Percentiles rank a stretch among this genome's conserved stretches.
phyloP scores from a whole-genome alignment of 2,888 invertebrate genomes.

The Thyatira batis region DNA sequence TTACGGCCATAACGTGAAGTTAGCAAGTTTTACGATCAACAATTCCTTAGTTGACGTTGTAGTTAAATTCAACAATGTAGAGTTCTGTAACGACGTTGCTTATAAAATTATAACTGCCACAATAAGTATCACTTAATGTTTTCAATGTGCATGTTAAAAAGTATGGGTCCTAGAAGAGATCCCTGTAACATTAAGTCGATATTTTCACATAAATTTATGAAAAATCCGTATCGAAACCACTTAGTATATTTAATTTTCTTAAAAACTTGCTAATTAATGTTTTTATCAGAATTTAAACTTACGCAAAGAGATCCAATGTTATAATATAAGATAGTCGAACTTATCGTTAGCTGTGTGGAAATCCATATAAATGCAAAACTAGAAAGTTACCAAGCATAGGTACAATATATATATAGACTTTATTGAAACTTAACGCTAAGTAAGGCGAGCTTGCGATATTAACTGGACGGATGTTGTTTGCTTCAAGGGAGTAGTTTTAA shows the following conservation, averaged over 20 bases:
- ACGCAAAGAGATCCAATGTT: not conserved
- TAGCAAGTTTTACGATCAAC: slow-evolving; percentile 33
- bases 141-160: not conserved
- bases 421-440: slow-evolving; percentile 1
- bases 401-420: not conserved
- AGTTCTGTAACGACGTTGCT: not conserved
- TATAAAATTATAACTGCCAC: not conserved
- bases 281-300: not conserved
- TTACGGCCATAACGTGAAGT: slow-evolving; percentile 27
- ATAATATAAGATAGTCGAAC: not conserved
- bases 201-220: not conserved
- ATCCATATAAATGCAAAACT: slow-evolving; percentile 1
- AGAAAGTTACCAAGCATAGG: not conserved
- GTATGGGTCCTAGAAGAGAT: not conserved
- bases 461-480: not conserved
- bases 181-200: not conserved
- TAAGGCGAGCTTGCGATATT: not conserved
- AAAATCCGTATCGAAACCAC: not conserved
- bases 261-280: too few relatives aligned
- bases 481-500: slow-evolving; percentile 5
- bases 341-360: not conserved
- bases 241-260: too few relatives aligned
- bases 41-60: slow-evolving; percentile 29
- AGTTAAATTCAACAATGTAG: slow-evolving; percentile 25
- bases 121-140: not conserved